These are phyloP conservation scores for Saxidomus purpurata DNA, from an alignment of 1,140 invertebrate species.

Conservation along the genomic window DNA sequence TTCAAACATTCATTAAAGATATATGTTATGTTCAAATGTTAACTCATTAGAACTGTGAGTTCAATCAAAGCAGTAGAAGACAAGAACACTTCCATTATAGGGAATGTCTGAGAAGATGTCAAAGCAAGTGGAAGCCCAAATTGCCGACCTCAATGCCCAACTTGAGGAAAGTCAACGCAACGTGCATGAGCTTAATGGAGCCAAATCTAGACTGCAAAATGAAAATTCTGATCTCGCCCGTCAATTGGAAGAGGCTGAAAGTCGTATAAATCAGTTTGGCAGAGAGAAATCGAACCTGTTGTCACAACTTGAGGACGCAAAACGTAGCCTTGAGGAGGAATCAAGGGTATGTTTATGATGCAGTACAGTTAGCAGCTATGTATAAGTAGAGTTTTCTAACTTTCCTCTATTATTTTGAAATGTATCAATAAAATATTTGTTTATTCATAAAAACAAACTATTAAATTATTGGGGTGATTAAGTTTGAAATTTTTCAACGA, in stretches of 20 bases:
- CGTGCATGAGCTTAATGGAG: slow-evolving; percentile 80
- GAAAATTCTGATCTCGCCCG: slow-evolving; percentile 98
- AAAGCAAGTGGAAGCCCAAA: slow-evolving; percentile 97
- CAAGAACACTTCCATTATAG: too few relatives aligned
- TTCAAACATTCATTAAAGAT: too few relatives aligned
- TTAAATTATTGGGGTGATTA: too few relatives aligned
- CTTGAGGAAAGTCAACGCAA: slow-evolving; percentile 89
- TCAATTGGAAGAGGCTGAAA: slow-evolving; percentile 97
- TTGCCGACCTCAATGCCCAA: slow-evolving; percentile 98
- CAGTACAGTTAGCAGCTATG: too few relatives aligned
- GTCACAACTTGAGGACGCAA: slow-evolving; percentile 98
- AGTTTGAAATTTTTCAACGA: too few relatives aligned
- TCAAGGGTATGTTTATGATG: slow-evolving; percentile 88
- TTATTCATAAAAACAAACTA: too few relatives aligned
- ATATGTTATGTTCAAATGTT: too few relatives aligned
- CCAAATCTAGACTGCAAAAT: slow-evolving; percentile 88
- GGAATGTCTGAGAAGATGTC: slow-evolving; percentile 98
- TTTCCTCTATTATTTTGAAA: too few relatives aligned
- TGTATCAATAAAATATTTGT: not conserved
- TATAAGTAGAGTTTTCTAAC: too few relatives aligned
- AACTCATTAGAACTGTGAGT: too few relatives aligned
- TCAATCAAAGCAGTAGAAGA: too few relatives aligned
- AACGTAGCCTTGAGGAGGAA: slow-evolving; percentile 98
- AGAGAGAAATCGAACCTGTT: slow-evolving; percentile 98
- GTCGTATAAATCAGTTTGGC: slow-evolving; percentile 92